Evolutionary conservation across 2,113 vertebrate species (phyloP).

Genomic region (Suricata suricatta): DNA sequence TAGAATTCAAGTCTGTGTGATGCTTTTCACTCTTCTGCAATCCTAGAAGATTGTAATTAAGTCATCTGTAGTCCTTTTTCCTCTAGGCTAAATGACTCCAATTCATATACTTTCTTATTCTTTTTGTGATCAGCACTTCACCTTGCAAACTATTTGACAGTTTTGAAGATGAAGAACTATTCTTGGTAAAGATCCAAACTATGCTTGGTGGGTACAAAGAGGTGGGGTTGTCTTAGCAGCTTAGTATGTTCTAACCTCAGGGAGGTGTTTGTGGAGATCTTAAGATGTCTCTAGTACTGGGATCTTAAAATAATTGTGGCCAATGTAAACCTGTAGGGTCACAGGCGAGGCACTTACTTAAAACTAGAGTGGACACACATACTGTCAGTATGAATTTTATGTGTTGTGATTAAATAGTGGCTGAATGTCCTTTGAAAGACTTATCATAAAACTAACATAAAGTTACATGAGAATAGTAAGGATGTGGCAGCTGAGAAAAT

Average conservation of each 20-base stretch:
- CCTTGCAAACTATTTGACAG: background rate
- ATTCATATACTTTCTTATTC: background rate
- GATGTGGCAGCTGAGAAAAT: background rate
- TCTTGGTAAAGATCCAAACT: background rate
- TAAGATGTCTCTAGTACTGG: background rate
- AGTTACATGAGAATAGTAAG: background rate
- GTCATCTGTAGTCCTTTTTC: background rate
- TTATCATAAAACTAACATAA: background rate
- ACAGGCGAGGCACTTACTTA: background rate
- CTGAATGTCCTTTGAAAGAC: background rate
- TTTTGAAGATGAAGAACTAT: background rate
- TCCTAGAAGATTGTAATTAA: background rate
- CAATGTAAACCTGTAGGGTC: background rate
- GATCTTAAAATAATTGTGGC: background rate
- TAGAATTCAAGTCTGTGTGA: background rate
- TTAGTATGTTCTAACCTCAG: background rate
- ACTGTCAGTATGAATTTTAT: background rate
- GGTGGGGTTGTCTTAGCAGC: background rate
- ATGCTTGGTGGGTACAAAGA: background rate
- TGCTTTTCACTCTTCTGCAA: background rate
- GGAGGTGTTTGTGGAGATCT: background rate
- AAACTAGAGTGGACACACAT: background rate
- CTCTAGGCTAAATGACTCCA: background rate
- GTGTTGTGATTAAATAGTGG: background rate
- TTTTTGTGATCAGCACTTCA: background rate